These are phyloP conservation scores for Callimorpha dominula DNA, from an alignment of 2,888 invertebrate genomes.

Conservation along the genomic window DNA sequence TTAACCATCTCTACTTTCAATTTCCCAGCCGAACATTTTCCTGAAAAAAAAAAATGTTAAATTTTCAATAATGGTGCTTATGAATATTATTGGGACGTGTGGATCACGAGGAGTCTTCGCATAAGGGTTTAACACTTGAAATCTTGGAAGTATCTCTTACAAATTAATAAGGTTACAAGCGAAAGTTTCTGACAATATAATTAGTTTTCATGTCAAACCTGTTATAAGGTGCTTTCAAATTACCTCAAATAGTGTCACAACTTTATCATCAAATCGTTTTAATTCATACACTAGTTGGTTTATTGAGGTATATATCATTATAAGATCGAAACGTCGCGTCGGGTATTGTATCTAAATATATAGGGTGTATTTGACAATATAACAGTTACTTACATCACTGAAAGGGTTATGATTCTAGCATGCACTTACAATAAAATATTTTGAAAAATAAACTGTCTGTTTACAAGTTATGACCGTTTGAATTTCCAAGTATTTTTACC, in stretches of 20 bases:
- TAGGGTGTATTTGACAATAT: too few species aligned
- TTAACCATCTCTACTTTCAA: neutral
- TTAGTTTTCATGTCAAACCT: neutral
- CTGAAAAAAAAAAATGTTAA: slow-evolving; percentile 2
- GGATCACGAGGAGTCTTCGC: slow-evolving; percentile 9
- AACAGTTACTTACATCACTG: too few species aligned
- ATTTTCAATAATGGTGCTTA: slow-evolving; percentile 7
- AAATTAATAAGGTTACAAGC: slow-evolving; percentile 18
- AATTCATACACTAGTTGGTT: too few species aligned
- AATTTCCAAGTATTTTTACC: too few species aligned
- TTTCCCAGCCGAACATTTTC: neutral
- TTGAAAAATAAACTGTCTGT: too few species aligned
- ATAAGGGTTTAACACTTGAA: slow-evolving; percentile 16
- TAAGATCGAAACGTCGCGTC: too few species aligned
- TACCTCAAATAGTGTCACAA: neutral
- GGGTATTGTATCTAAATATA: too few species aligned
- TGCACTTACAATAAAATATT: too few species aligned
- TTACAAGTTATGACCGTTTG: too few species aligned
- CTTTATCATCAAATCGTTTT: too few species aligned
- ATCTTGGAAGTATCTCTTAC: slow-evolving; percentile 12
- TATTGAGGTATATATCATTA: too few species aligned
- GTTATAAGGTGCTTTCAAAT: neutral
- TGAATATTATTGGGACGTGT: neutral
- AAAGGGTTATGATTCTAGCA: too few species aligned
- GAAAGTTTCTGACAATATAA: slow-evolving; percentile 12